phyloP scores from a whole-genome alignment of 1,140 invertebrate species.

The Eueides isabella region DNA sequence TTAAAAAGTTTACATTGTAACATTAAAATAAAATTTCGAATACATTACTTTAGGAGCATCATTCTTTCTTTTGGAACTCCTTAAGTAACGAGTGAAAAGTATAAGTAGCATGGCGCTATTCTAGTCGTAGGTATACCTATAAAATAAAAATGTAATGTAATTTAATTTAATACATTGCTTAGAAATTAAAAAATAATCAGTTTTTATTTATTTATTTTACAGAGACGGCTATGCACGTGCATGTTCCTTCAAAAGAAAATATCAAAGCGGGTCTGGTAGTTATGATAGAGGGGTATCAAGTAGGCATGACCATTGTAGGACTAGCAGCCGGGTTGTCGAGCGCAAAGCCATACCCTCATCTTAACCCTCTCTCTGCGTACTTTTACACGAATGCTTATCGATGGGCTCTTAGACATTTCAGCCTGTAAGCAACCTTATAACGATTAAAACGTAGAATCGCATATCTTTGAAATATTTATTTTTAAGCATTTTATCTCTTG shows the following conservation, averaged over 20 bases:
- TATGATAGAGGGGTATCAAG: constrained; percentile 55
- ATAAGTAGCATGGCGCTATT: too few species aligned
- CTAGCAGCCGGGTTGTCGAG: constrained; percentile 49
- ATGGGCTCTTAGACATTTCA: constrained; percentile 62
- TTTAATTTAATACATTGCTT: too few species aligned
- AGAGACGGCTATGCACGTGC: constrained; percentile 34
- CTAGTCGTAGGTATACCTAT: too few species aligned
- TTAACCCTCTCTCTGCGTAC: constrained; percentile 55
- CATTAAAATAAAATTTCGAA: too few species aligned
- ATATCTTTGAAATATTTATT: too few species aligned
- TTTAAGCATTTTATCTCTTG: background rate
- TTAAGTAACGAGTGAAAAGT: too few species aligned
- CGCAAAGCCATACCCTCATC: constrained; percentile 46
- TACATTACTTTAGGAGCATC: too few species aligned
- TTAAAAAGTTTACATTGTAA: too few species aligned
- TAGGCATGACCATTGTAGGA: constrained; percentile 50
- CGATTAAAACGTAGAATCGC: constrained; percentile 8
- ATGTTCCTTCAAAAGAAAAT: constrained; percentile 44
- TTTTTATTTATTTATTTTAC: constrained; percentile 13
- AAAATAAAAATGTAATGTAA: too few species aligned
- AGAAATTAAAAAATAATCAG: too few species aligned
- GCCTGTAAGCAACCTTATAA: constrained; percentile 51
- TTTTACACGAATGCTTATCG: constrained; percentile 63
- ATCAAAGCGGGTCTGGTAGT: constrained; percentile 50
- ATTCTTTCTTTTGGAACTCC: too few species aligned